Conservation (phyloP, 2,888 invertebrate genomes). For the Drosophila prolongata region DNA sequence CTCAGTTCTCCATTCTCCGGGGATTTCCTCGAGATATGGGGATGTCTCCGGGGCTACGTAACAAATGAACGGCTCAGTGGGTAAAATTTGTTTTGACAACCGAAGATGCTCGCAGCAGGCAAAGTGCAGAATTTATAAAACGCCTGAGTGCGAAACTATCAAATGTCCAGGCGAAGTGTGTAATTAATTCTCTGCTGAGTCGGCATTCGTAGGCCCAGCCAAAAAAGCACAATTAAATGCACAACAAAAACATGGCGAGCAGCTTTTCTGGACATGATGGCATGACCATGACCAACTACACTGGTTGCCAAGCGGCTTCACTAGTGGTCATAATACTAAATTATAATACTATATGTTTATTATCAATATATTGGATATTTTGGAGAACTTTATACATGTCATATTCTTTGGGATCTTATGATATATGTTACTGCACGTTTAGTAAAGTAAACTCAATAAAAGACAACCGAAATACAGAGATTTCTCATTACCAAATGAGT, state of each 20-base stretch:
- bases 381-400: no score
- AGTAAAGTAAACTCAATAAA: no score
- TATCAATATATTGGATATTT: no score
- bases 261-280: constrained; percentile 11
- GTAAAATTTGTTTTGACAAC: constrained; percentile 80
- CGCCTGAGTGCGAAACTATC: constrained; percentile 62
- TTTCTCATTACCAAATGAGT: no score
- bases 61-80: constrained; percentile 80
- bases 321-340: no score
- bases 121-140: constrained; percentile 65
- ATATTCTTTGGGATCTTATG: no score
- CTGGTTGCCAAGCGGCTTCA: neutral
- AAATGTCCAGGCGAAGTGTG: constrained; percentile 41
- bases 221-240: constrained; percentile 63
- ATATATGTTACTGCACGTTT: no score
- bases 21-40: constrained; percentile 15
- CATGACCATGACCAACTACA: constrained; percentile 8
- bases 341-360: no score
- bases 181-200: constrained; percentile 79
- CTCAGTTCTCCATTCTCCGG: constrained; percentile 1
- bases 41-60: constrained; percentile 52
- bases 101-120: constrained; percentile 50
- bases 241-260: constrained; percentile 32
- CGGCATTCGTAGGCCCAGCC: constrained; percentile 62
- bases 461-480: no score